Evolutionary conservation across 2,113 vertebrate species (phyloP).

Genomic region (Nicator chloris): DNA sequence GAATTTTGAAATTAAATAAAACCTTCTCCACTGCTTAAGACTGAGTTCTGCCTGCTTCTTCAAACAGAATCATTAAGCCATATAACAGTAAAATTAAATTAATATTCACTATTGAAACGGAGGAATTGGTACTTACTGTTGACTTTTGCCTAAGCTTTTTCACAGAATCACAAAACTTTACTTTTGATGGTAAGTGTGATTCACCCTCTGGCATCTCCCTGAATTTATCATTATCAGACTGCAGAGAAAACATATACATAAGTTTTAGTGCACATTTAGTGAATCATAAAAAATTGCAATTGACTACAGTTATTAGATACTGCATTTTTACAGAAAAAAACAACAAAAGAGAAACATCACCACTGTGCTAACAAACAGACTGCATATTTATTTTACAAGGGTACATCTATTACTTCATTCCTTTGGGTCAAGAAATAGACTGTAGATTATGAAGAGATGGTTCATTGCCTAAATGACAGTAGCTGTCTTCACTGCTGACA

Average conservation of each 20-base stretch:
- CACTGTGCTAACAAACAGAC: background rate
- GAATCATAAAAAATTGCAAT: background rate
- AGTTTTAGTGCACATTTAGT: background rate
- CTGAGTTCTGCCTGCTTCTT: background rate
- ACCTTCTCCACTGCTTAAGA: background rate
- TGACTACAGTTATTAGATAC: background rate
- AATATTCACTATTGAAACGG: background rate
- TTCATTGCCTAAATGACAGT: background rate
- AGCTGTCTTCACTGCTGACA: background rate
- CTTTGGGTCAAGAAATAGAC: background rate
- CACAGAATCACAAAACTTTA: constrained; percentile 61
- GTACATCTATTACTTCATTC: background rate
- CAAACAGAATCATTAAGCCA: background rate
- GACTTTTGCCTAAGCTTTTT: constrained; percentile 65
- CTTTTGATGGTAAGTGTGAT: constrained; percentile 47
- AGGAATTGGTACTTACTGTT: constrained; percentile 55
- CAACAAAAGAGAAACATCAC: background rate
- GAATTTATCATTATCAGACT: constrained; percentile 34
- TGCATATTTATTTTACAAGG: background rate
- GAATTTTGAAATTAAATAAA: background rate
- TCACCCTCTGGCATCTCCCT: constrained; percentile 19
- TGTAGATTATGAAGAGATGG: background rate
- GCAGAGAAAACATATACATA: background rate
- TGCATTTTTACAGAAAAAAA: background rate
- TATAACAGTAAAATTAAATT: background rate